Base-by-base conservation (phyloP, 2,888 invertebrate species). In the Ormia ochracea region DNA sequence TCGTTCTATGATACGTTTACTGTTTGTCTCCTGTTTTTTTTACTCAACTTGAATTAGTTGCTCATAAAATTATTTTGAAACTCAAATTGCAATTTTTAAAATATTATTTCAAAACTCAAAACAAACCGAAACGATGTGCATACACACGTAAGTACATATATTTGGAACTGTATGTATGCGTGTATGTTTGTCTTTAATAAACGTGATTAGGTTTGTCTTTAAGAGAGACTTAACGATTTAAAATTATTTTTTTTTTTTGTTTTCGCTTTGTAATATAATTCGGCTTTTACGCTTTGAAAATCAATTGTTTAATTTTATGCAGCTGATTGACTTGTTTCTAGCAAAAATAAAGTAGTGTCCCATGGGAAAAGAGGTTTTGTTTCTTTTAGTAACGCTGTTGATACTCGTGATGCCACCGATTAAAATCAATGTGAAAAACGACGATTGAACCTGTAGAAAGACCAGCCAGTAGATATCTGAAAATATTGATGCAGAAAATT, bases 371-470 rank as follows among this genome's bases (percentile, higher is more conserved):
- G 19, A 3, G n/a, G 5, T 7, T 14, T 56, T 6, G 0, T 3
- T 9, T 17, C n/a, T 69, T 81, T 92, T 92, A 97, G 92, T 97
- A 97, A 86, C 97, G 94, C 90, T 97, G 97, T 88, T 97, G 97
- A 90, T 96, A 97, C 90, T 97, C 97, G 90, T 97, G 97, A 90
- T 97, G 97, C 97, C 97, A 97, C 88, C 96, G 93, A 91, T 99
- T 99, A 92, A 99, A 99, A 91, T 99, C 99, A 90, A 99, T 98
- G 92, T 99, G 98, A 92, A 99, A 99, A 86, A 99, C 98, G 81
- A 99, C 97, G 84, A 99, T 95, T 66, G 99, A 98, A 66, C 99
- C 99, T 84, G 98, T 97, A 74, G 98, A 97, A 74, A 99, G 92
- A 68, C 99, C 99, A 85, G 98, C 98, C 87, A 99, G 91, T 84